Evolutionary conservation across 2,113 vertebrate species (phyloP).

Genomic region (Chaetorhynchus papuensis): DNA sequence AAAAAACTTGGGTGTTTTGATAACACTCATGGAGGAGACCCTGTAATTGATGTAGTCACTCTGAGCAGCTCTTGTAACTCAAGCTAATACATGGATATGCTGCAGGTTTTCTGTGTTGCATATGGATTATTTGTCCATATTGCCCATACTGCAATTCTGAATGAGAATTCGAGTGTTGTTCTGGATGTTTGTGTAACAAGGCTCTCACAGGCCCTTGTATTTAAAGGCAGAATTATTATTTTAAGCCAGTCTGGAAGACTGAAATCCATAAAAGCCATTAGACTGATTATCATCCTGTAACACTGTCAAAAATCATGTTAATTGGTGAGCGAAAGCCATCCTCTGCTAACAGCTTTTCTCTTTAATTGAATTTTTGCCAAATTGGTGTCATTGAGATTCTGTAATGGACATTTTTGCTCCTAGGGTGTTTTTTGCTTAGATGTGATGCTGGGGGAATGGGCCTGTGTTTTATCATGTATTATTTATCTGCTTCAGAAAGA

Average conservation of each 20-base stretch:
- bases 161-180: background rate
- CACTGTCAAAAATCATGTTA: conserved; percentile 38
- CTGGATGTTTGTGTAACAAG: background rate
- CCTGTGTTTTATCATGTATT: background rate
- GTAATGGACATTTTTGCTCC: background rate
- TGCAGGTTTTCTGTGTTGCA: background rate
- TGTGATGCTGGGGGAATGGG: background rate
- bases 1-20: background rate
- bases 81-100: rapidly evolving
- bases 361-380: conserved; percentile 42
- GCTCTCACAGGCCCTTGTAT: background rate
- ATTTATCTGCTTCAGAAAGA: background rate
- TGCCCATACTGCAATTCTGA: background rate
- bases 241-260: conserved; percentile 26
- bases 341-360: conserved; percentile 14
- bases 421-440: background rate
- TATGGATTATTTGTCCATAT: background rate
- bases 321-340: background rate
- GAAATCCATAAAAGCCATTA: conserved; percentile 39
- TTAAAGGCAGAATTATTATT: conserved; percentile 31
- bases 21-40: background rate
- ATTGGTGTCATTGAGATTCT: background rate
- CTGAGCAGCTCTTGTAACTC: background rate
- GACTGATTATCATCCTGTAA: conserved; percentile 20
- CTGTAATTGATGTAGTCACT: background rate